phyloP scores from a whole-genome alignment of 2,888 invertebrate genomes.

The Ophioninae sp. region DNA sequence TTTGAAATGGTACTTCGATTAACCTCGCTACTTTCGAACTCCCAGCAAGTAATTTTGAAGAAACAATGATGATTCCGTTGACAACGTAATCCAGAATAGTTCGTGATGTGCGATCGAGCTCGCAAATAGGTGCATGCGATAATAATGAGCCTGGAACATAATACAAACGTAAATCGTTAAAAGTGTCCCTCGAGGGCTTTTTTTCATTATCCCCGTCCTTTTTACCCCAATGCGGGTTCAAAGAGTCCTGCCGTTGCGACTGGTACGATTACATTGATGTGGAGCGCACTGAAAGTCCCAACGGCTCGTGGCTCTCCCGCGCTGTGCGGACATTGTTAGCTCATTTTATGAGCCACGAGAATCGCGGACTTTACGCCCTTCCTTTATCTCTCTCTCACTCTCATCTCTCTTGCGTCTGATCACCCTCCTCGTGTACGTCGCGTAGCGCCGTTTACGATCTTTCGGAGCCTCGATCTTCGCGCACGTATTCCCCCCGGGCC shows the following conservation, averaged over 20 bases:
- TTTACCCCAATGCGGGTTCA: slow-evolving; percentile 31
- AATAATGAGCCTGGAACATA: slow-evolving; percentile 1
- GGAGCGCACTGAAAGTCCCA: slow-evolving; percentile 54
- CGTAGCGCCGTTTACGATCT: slow-evolving; percentile 71
- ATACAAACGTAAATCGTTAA: slow-evolving; percentile 6
- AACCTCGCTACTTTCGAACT: too few species aligned
- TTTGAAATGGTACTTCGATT: too few species aligned
- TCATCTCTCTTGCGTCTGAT: too few species aligned
- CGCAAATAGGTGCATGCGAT: not conserved
- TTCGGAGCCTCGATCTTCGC: slow-evolving; percentile 61
- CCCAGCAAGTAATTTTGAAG: too few species aligned
- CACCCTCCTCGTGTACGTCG: slow-evolving; percentile 50
- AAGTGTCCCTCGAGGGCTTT: slow-evolving; percentile 32
- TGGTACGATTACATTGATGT: slow-evolving; percentile 26
- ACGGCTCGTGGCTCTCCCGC: slow-evolving; percentile 59
- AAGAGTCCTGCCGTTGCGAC: slow-evolving; percentile 29
- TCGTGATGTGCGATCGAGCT: too few species aligned
- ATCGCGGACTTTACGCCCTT: slow-evolving; percentile 63
- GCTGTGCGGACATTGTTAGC: slow-evolving; percentile 70
- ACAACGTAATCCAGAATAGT: too few species aligned
- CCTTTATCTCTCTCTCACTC: slow-evolving; percentile 43
- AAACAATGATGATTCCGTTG: too few species aligned
- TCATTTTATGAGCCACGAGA: slow-evolving; percentile 70
- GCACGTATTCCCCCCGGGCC: slow-evolving; percentile 57
- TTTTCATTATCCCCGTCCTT: slow-evolving; percentile 38